Conservation (phyloP, 23 tunicate genomes). For the Botrylloides violaceus region DNA sequence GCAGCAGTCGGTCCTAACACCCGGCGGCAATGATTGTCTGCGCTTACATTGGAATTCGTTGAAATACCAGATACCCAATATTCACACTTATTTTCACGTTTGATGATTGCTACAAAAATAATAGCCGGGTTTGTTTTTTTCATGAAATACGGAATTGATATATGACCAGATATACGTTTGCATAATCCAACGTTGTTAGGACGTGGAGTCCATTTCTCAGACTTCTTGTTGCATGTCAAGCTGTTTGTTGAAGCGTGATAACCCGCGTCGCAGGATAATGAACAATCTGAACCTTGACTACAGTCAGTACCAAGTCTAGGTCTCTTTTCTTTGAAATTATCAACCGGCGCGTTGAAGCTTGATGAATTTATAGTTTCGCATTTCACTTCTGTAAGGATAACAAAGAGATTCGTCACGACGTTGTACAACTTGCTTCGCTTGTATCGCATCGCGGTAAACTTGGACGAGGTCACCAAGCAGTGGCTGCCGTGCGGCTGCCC, state of each 20-base stretch:
- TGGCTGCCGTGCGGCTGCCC: too few relatives aligned
- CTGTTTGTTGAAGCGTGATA: not conserved
- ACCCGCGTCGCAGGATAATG: not conserved
- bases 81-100: not conserved
- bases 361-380: not conserved
- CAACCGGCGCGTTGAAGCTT: not conserved
- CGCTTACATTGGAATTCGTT: not conserved
- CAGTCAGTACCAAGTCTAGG: not conserved
- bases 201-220: not conserved
- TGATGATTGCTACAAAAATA: not conserved
- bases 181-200: not conserved
- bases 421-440: too few relatives aligned
- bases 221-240: not conserved
- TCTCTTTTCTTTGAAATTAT: not conserved
- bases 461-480: too few relatives aligned
- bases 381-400: not conserved
- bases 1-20: not conserved
- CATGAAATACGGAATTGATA: not conserved
- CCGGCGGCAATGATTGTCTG: not conserved
- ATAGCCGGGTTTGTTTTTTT: too few relatives aligned
- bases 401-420: too few relatives aligned
- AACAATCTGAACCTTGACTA: not conserved
- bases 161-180: not conserved
- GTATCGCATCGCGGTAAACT: too few relatives aligned
- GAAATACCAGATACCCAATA: not conserved